Percentiles rank a stretch among this genome's conserved stretches.
Conservation (phyloP, 2,797 vertebrate genomes). For the Podargus strigoides region DNA sequence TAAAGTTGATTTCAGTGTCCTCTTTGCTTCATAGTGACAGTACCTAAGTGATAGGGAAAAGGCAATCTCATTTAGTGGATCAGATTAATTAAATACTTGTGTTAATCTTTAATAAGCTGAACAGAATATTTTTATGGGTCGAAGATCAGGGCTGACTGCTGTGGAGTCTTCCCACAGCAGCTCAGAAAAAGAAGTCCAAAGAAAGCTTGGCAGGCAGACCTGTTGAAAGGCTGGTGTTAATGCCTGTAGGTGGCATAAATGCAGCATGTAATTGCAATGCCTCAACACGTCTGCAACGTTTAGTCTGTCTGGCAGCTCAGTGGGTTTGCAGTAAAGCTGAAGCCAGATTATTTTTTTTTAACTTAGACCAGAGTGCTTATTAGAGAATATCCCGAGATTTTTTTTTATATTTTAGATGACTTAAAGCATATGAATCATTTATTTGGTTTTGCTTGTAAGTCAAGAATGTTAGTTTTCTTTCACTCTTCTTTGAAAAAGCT, state of each 20-base stretch:
- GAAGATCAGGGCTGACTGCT: neutral
- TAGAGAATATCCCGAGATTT: neutral
- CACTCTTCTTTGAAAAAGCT: neutral
- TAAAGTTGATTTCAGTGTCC: neutral
- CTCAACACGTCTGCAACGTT: neutral
- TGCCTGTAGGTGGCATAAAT: constrained; percentile 64
- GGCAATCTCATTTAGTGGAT: neutral
- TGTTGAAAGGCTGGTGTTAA: neutral
- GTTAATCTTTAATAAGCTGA: neutral
- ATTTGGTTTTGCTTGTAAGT: neutral
- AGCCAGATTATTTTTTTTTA: neutral
- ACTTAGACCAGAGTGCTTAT: neutral
- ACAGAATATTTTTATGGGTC: neutral
- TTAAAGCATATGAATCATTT: neutral
- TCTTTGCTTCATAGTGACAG: neutral
- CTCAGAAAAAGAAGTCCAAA: rapidly evolving
- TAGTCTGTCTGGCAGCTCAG: neutral
- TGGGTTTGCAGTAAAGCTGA: neutral
- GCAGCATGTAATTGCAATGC: neutral
- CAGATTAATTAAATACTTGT: neutral
- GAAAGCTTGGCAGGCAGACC: neutral
- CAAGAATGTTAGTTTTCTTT: neutral
- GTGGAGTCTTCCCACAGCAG: neutral
- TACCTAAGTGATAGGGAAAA: neutral
- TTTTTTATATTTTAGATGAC: neutral